Percentiles rank a stretch among this genome's conserved stretches.
These are phyloP conservation scores for Acrobasis repandana DNA, from an alignment of 2,888 invertebrate species.

Conservation along the genomic window DNA sequence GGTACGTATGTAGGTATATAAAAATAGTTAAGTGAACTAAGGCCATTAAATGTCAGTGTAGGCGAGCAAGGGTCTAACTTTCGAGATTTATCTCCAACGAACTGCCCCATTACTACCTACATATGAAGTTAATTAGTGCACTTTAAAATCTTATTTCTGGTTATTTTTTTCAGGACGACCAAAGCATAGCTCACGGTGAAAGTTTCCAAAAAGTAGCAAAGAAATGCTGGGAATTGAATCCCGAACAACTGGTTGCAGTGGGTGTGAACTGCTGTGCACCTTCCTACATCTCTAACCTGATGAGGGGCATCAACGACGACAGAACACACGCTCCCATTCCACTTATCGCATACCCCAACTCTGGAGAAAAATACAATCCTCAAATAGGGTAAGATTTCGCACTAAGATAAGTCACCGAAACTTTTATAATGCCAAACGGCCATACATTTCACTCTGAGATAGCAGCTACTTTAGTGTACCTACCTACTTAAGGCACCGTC, in stretches of 20 bases:
- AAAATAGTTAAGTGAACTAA: conserved; percentile 8
- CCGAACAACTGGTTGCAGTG: conserved; percentile 88
- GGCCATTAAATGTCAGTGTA: conserved; percentile 12
- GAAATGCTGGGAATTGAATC: conserved; percentile 88
- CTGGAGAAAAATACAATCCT: conserved; percentile 91
- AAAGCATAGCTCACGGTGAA: conserved; percentile 90
- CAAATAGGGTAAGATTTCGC: conserved; percentile 83
- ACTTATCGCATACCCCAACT: conserved; percentile 95
- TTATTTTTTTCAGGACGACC: conserved; percentile 66
- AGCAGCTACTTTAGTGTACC: conserved; percentile 29
- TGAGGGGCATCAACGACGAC: conserved; percentile 77
- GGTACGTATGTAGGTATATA: neutral
- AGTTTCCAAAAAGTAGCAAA: conserved; percentile 88
- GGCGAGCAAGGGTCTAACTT: conserved; percentile 1
- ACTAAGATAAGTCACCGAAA: conserved; percentile 30
- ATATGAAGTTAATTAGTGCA: neutral
- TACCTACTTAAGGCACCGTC: too few species aligned
- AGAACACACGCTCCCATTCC: conserved; percentile 84
- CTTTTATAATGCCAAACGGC: conserved; percentile 31
- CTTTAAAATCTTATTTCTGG: conserved; percentile 10
- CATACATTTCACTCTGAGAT: conserved; percentile 35
- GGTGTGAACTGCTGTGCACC: conserved; percentile 93
- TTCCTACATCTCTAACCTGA: conserved; percentile 64
- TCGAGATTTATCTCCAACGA: conserved; percentile 10
- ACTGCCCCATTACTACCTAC: neutral